Base-by-base conservation (phyloP, 2,113 vertebrate genomes). In the Stigmatopora nigra region DNA sequence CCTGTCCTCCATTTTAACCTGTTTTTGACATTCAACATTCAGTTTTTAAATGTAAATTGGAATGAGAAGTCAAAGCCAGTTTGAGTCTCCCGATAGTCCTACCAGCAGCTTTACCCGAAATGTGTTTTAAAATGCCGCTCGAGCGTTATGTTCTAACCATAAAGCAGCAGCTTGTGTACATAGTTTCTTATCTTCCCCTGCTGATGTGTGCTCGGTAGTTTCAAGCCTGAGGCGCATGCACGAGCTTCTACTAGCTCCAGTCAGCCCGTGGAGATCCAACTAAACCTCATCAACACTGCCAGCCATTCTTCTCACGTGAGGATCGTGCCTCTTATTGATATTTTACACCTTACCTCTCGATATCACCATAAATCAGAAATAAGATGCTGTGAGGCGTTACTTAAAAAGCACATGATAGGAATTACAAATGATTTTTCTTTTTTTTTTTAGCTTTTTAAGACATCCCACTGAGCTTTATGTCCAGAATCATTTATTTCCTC, bases 121-220 rank as follows among this genome's bases (percentile, higher is more conserved):
- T 70, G 82, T 83, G 79, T 79, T 82, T 61, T 84, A 71, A 82
- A 84, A 82, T 81, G 78, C 70, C 78, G 76, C 78, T 61, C 19
- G 56, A 74, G 77, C 62, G 20, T 82, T 81, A 79, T 80, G 86
- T 83, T 84, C 80, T 82, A 78, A 82, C 80, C 77, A 82, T 85
- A 83, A 86, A 73, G 63, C 79, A 69, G 77, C 82, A 81, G 83
- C 83, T 77, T 84, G 85, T 88, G 87, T 85, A 85, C 82, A 84
- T 72, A 84, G 79, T 63, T 74, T 79, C 83, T 83, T 85, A 86
- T 88, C 84, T 83, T 70, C 70, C 61, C 67, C 67, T 69, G 78
- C 51, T 85, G 81, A 77, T 86, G 87, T 84, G 78, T 83, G 81
- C 74, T 69, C 72, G 69, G 69, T 78, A 74, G 78, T 74, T 73